These are phyloP conservation scores for Hormaphis cornu DNA, from an alignment of 1,140 invertebrate genomes.

Conservation along the genomic window DNA sequence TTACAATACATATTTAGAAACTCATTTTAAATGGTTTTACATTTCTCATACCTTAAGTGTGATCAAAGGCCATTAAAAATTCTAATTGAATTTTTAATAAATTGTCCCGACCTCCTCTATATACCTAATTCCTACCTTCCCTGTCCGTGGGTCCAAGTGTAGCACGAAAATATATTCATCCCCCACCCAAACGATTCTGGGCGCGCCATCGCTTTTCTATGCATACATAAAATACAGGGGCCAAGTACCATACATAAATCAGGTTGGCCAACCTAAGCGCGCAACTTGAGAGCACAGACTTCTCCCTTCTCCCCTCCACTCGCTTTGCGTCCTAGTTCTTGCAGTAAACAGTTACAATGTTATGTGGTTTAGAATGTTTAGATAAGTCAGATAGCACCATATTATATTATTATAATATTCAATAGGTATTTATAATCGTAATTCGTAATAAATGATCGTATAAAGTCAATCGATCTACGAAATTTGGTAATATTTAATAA, in stretches of 20 bases:
- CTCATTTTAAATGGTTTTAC: background rate
- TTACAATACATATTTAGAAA: background rate
- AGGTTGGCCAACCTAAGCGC: constrained; percentile 27
- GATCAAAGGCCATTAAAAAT: background rate
- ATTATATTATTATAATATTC: too few relatives aligned
- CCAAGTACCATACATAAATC: constrained; percentile 30
- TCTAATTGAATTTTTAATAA: background rate
- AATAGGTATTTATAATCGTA: too few relatives aligned
- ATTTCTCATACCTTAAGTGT: background rate
- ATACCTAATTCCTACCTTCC: background rate
- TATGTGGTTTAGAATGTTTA: background rate
- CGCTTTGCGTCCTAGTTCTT: background rate
- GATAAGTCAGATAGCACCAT: too few relatives aligned
- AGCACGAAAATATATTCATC: constrained; percentile 27
- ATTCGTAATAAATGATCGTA: too few relatives aligned
- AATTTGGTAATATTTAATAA: too few relatives aligned
- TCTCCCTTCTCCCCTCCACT: constrained; percentile 24
- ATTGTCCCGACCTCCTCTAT: background rate
- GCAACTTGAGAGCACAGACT: constrained; percentile 21
- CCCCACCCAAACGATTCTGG: constrained; percentile 28
- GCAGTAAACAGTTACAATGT: background rate
- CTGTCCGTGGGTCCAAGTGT: background rate
- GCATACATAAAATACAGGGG: constrained; percentile 31
- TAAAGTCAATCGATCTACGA: too few relatives aligned
- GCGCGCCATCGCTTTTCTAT: constrained; percentile 32